Evolutionary conservation across 2,888 invertebrate genomes (phyloP).

Genomic region (Fragum sueziense): DNA sequence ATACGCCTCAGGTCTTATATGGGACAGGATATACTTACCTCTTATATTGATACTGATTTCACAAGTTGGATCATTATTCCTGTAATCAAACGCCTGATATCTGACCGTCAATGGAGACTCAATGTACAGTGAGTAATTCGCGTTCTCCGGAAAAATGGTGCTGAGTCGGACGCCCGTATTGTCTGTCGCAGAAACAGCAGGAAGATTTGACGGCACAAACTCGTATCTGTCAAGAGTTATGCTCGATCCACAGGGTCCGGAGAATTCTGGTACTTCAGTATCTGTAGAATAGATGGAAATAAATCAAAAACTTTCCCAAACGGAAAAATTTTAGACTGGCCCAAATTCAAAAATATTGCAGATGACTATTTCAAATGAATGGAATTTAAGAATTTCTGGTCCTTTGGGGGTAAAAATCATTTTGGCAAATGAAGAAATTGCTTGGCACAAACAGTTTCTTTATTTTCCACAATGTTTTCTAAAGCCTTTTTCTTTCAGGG

Average conservation of each 20-base stretch:
- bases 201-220: constrained; percentile 16
- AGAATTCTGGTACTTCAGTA: constrained; percentile 46
- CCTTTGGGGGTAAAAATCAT: too few relatives aligned
- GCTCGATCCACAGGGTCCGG: background rate
- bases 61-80: constrained; percentile 97
- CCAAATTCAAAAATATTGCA: too few relatives aligned
- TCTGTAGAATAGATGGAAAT: constrained; percentile 46
- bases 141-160: constrained; percentile 57
- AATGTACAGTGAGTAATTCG: constrained; percentile 48
- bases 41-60: constrained; percentile 19
- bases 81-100: constrained; percentile 97
- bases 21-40: constrained; percentile 66
- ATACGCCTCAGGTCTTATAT: too few relatives aligned
- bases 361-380: too few relatives aligned
- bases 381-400: too few relatives aligned
- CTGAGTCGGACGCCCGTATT: constrained; percentile 57
- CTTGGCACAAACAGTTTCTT: too few relatives aligned
- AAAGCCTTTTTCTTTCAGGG: too few relatives aligned
- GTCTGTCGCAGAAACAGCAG: constrained; percentile 47
- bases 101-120: constrained; percentile 86
- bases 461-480: too few relatives aligned
- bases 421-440: too few relatives aligned
- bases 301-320: constrained; percentile 17
- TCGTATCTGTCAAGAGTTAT: constrained; percentile 23
- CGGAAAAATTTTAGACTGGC: too few relatives aligned